phyloP scores from a whole-genome alignment of 2,113 vertebrate species.

The Plecturocebus donacophilus region DNA sequence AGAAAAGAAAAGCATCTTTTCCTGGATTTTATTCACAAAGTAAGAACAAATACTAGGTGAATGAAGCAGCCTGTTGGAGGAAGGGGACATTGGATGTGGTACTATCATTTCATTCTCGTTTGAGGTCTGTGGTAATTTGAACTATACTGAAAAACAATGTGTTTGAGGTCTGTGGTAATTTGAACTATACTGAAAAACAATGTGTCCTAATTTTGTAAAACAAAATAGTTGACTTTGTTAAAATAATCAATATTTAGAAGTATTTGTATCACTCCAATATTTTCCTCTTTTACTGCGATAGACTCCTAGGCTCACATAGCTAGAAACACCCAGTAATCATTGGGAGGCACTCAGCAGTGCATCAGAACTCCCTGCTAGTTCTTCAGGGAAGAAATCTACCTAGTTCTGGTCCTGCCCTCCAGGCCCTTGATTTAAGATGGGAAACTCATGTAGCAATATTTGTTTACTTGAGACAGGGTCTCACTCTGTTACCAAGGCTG shows the following conservation, averaged over 20 bases:
- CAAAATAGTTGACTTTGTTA: not conserved
- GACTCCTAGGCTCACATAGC: not conserved
- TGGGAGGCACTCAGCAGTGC: not conserved
- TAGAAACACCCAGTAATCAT: not conserved
- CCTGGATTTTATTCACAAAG: not conserved
- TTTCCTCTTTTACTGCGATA: not conserved
- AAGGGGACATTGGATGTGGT: not conserved
- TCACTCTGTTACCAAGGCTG: not conserved
- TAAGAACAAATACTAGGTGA: not conserved
- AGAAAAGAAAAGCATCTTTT: not conserved
- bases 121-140: not conserved
- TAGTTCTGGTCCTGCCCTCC: not conserved
- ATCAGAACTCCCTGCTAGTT: not conserved
- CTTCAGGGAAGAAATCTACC: not conserved
- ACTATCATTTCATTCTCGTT: not conserved
- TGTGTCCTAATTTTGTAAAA: not conserved
- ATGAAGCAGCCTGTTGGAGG: not conserved
- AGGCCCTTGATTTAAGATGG: not conserved
- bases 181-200: not conserved
- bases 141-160: not conserved
- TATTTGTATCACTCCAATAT: not conserved
- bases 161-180: not conserved
- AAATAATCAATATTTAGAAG: not conserved
- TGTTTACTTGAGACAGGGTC: not conserved
- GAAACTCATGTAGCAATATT: not conserved